Conservation (phyloP, 2,113 vertebrate genomes). For the Lutjanus erythropterus region DNA sequence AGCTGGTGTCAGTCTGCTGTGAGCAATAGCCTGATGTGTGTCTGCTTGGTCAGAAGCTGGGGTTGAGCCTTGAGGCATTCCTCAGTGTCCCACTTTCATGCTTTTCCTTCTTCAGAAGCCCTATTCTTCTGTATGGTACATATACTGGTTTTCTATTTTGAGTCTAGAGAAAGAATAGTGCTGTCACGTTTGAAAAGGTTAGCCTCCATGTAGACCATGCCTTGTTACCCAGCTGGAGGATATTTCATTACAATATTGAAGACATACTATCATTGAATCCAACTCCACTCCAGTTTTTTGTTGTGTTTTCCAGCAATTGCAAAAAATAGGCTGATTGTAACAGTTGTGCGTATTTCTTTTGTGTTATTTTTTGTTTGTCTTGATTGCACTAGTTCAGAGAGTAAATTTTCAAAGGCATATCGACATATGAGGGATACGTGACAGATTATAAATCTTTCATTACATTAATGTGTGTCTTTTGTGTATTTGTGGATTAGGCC, state of each 20-base stretch:
- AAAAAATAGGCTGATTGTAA: neutral
- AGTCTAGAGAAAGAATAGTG: slow-evolving; percentile 11
- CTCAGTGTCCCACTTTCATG: slow-evolving; percentile 58
- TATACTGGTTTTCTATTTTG: slow-evolving; percentile 15
- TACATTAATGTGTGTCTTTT: slow-evolving; percentile 41
- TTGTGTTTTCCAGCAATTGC: neutral
- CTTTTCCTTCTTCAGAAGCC: slow-evolving; percentile 15
- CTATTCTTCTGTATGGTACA: neutral
- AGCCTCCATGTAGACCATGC: slow-evolving; percentile 1
- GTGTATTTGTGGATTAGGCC: slow-evolving; percentile 44
- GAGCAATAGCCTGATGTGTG: slow-evolving; percentile 54
- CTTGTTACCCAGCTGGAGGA: neutral
- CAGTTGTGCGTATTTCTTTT: neutral
- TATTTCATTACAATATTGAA: slow-evolving; percentile 4
- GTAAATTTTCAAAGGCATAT: slow-evolving; percentile 1
- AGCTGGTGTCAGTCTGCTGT: slow-evolving; percentile 45
- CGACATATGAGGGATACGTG: neutral
- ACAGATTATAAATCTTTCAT: slow-evolving; percentile 26
- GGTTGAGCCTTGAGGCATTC: slow-evolving; percentile 55
- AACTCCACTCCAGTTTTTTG: neutral
- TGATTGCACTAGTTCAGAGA: neutral
- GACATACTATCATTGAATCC: neutral
- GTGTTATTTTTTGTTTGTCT: neutral
- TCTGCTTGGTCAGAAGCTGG: slow-evolving; percentile 41
- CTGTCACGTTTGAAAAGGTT: slow-evolving; percentile 21